Evolutionary conservation across 2,888 invertebrate genomes (phyloP).

Genomic region (Heliconius erato): DNA sequence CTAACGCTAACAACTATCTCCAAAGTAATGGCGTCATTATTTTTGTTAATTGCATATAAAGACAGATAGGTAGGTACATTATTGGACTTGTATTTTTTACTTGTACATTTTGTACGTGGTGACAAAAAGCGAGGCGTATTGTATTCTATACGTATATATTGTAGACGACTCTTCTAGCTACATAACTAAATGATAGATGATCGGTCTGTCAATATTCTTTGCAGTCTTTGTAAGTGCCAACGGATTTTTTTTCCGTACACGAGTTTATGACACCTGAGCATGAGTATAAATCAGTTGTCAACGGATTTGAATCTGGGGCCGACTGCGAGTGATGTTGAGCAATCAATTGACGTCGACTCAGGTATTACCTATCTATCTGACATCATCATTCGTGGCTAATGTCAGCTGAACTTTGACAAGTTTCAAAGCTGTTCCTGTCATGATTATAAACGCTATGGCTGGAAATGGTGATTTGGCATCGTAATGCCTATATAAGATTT

Average conservation of each 20-base stretch:
- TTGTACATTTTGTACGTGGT: conserved; percentile 2
- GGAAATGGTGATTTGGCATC: conserved; percentile 28
- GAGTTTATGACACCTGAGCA: conserved; percentile 78
- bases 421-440: conserved; percentile 62
- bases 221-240: conserved; percentile 72
- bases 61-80: conserved; percentile 39
- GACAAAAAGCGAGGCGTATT: conserved; percentile 40
- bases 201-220: conserved; percentile 67
- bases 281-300: conserved; percentile 82
- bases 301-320: conserved; percentile 70
- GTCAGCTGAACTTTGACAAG: conserved; percentile 67
- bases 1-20: background rate
- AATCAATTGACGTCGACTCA: conserved; percentile 73
- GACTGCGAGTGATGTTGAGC: conserved; percentile 69
- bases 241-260: conserved; percentile 66
- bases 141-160: conserved; percentile 35
- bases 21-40: background rate
- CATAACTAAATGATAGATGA: conserved; percentile 75
- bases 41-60: conserved; percentile 38
- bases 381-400: conserved; percentile 69
- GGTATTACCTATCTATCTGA: conserved; percentile 63
- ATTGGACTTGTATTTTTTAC: conserved; percentile 30
- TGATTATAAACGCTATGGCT: conserved; percentile 52
- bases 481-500: conserved; percentile 16
- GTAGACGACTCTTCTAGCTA: conserved; percentile 68